Evolutionary conservation across 2,113 vertebrate species (phyloP).

Genomic region (Mesoclemmys tuberculata): DNA sequence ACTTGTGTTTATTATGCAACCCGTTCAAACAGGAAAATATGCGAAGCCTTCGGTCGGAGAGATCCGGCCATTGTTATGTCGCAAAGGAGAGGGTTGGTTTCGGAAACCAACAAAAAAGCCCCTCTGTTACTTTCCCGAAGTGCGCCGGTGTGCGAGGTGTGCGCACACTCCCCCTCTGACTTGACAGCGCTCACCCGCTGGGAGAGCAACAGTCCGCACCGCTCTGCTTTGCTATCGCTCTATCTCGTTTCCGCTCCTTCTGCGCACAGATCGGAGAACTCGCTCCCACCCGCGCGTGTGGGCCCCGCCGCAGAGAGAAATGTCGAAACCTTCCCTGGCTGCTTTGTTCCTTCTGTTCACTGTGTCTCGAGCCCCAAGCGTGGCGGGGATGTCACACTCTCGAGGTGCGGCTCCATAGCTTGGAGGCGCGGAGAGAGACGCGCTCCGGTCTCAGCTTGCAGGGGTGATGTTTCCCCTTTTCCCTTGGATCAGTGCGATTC

Average conservation of each 20-base stretch:
- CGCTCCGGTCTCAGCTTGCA: too few relatives aligned
- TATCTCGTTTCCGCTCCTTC: background rate
- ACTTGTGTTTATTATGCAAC: slow-evolving; percentile 90
- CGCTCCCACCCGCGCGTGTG: background rate
- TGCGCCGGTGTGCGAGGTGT: background rate
- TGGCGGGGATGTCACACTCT: too few relatives aligned
- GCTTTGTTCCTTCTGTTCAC: background rate
- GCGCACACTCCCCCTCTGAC: background rate
- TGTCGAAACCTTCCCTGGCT: background rate
- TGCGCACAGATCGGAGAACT: background rate
- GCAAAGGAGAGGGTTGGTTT: slow-evolving; percentile 82
- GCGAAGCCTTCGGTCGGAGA: slow-evolving; percentile 90
- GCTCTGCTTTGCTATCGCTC: background rate
- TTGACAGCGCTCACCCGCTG: background rate
- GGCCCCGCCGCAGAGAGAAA: background rate
- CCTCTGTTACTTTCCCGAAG: slow-evolving; percentile 68
- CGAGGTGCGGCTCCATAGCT: too few relatives aligned
- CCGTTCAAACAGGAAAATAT: slow-evolving; percentile 95
- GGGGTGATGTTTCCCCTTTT: background rate
- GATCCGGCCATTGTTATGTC: slow-evolving; percentile 92
- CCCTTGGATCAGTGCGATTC: background rate
- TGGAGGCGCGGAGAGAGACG: too few relatives aligned
- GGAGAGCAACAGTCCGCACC: background rate
- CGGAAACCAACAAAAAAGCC: slow-evolving; percentile 80
- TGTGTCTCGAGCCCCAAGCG: background rate